Evolutionary conservation across 2,797 vertebrate genomes (phyloP).

Genomic region (Siniperca scherzeri): DNA sequence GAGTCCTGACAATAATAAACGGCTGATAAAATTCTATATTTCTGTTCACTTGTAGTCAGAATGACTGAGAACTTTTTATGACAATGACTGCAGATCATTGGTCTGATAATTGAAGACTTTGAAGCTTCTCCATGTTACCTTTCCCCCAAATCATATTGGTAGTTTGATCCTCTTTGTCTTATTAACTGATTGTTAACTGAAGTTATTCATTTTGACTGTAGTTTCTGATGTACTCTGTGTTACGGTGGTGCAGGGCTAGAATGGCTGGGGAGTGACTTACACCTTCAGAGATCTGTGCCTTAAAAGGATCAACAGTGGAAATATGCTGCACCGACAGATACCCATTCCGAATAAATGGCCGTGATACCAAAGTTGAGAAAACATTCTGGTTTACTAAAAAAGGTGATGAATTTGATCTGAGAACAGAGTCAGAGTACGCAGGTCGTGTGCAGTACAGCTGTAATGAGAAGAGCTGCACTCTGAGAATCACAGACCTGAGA

Average conservation of each 20-base stretch:
- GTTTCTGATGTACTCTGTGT: slow-evolving; percentile 32
- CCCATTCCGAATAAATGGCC: neutral
- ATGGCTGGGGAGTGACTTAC: slow-evolving; percentile 24
- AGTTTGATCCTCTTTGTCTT: neutral
- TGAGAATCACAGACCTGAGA: slow-evolving; percentile 49
- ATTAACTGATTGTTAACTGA: neutral
- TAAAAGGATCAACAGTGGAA: slow-evolving; percentile 11
- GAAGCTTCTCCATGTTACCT: neutral
- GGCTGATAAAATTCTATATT: too few species aligned
- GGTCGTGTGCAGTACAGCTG: neutral
- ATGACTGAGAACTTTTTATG: neutral
- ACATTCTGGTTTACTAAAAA: slow-evolving; percentile 16
- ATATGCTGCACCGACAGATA: neutral
- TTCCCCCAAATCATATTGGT: neutral
- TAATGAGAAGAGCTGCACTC: rapidly evolving
- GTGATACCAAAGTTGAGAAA: neutral
- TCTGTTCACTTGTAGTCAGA: neutral
- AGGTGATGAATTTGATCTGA: slow-evolving; percentile 11
- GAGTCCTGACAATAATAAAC: too few species aligned
- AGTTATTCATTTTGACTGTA: neutral
- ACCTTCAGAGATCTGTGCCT: neutral
- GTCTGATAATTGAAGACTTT: neutral
- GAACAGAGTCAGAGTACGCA: neutral
- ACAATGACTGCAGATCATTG: neutral
- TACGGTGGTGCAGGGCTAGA: neutral